Percentiles rank a stretch among this genome's conserved stretches.
Conservation (phyloP, 1,140 invertebrate genomes). For the Artemia franciscana region DNA sequence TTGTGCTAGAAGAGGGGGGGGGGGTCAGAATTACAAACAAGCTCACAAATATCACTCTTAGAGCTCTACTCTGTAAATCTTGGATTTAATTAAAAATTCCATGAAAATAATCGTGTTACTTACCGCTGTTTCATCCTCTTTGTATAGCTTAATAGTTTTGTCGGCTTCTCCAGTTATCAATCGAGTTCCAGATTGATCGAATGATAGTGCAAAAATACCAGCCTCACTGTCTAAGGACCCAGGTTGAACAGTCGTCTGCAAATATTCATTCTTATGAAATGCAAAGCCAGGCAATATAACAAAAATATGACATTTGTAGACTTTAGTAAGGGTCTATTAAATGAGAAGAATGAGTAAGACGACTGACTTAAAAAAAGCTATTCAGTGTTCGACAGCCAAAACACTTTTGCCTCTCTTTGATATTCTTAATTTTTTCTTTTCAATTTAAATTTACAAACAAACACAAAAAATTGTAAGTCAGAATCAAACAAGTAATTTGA, state of each 20-base stretch:
- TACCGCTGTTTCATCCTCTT: conserved; percentile 81
- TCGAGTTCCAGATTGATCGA: conserved; percentile 75
- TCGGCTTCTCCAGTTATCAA: conserved; percentile 94
- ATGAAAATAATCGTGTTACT: conserved; percentile 14
- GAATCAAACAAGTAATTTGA: too few species aligned
- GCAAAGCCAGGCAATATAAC: too few species aligned
- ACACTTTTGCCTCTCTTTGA: too few species aligned
- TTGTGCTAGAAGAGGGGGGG: background rate
- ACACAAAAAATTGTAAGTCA: too few species aligned
- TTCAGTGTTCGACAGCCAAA: too few species aligned
- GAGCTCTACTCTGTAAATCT: conserved; percentile 9
- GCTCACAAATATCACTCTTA: background rate
- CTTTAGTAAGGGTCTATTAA: too few species aligned
- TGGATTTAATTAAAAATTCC: background rate
- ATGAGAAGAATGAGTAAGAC: too few species aligned
- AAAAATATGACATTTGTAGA: too few species aligned
- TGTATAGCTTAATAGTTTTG: conserved; percentile 98
- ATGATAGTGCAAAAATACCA: conserved; percentile 84
- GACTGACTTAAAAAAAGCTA: too few species aligned
- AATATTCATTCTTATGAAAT: too few species aligned
- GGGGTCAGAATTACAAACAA: background rate
- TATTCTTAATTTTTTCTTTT: too few species aligned
- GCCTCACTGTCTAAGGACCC: conserved; percentile 99
- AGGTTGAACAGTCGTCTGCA: conserved; percentile 82
- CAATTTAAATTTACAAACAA: too few species aligned